Conservation (phyloP, 2,113 vertebrate species). For the Hystrix cristata region DNA sequence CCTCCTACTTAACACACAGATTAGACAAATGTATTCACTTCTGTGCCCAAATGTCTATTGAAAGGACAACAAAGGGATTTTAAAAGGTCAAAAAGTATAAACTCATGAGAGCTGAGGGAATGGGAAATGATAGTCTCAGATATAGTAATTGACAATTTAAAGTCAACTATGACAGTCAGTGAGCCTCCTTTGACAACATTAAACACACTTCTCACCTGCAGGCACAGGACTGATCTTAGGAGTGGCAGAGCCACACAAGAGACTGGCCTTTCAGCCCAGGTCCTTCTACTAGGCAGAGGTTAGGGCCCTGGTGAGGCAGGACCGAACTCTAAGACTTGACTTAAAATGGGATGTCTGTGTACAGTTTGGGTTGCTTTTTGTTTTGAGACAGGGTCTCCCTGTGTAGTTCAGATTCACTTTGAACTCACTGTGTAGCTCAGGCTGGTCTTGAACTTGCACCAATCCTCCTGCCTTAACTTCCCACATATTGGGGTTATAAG, state of each 20-base stretch:
- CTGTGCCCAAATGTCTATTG: neutral
- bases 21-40: neutral
- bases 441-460: neutral
- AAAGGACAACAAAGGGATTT: neutral
- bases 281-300: too few relatives aligned
- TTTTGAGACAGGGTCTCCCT: neutral
- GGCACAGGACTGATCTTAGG: neutral
- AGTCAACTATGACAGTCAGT: neutral
- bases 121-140: neutral
- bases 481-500: neutral
- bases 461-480: neutral
- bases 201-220: neutral
- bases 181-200: neutral
- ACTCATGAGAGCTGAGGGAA: neutral
- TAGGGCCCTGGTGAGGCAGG: neutral
- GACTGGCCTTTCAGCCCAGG: neutral
- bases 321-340: neutral
- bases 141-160: accelerated
- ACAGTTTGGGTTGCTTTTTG: neutral
- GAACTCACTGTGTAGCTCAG: neutral
- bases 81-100: neutral
- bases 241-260: neutral
- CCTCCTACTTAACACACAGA: too few relatives aligned
- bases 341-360: neutral
- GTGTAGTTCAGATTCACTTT: neutral